Percentiles rank a stretch among this genome's conserved stretches.
Evolutionary conservation across 1,140 invertebrate genomes (phyloP).

Genomic region (Drosophila albomicans): DNA sequence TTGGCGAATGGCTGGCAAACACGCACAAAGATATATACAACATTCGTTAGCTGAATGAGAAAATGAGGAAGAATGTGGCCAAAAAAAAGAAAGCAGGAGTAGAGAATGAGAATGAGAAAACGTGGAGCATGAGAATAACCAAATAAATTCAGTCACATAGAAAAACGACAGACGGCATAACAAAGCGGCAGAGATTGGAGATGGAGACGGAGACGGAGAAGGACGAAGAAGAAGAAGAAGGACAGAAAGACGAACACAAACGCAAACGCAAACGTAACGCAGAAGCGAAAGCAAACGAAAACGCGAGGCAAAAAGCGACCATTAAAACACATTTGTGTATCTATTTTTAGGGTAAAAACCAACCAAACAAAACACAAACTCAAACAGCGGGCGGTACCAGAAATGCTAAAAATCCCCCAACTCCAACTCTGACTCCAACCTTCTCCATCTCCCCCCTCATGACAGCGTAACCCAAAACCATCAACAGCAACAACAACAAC

Average conservation of each 20-base stretch:
- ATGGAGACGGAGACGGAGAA: conserved; percentile 25
- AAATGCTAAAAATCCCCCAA: conserved; percentile 33
- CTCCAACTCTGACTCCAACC: background rate
- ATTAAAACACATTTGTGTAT: conserved; percentile 84
- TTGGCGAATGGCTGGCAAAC: conserved; percentile 75
- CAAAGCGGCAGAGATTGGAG: conserved; percentile 75
- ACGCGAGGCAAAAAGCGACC: conserved; percentile 69
- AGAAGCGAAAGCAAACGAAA: conserved; percentile 39
- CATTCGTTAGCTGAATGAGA: conserved; percentile 14
- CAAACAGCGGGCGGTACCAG: conserved; percentile 45
- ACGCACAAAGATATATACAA: conserved; percentile 61
- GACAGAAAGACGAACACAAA: conserved; percentile 30
- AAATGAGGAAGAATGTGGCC: conserved; percentile 17
- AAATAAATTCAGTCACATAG: conserved; percentile 82
- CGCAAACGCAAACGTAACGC: conserved; percentile 40
- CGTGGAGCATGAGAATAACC: conserved; percentile 39
- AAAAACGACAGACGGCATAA: conserved; percentile 82
- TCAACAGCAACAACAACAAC: conserved; percentile 27
- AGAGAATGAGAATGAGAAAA: no score
- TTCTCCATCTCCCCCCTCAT: conserved; percentile 1
- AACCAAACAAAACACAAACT: conserved; percentile 46
- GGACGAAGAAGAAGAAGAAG: conserved; percentile 43
- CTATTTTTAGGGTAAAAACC: conserved; percentile 75
- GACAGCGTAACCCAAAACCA: conserved; percentile 39
- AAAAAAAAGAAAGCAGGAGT: background rate